These are phyloP conservation scores for Poecilobothrus nobilitatus DNA, from an alignment of 2,888 invertebrate species.

Conservation along the genomic window DNA sequence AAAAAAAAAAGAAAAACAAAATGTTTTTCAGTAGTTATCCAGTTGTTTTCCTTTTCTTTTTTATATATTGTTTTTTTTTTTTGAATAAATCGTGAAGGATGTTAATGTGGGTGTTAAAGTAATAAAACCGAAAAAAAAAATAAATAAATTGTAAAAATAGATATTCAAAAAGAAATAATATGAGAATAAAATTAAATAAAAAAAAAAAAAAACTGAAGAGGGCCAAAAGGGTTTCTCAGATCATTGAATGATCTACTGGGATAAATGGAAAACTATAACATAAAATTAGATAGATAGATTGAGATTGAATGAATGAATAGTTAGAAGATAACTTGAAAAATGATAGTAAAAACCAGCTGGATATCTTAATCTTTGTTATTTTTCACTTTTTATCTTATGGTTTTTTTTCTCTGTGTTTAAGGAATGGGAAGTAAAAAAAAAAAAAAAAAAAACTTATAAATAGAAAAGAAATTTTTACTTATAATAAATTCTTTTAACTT, in stretches of 20 bases:
- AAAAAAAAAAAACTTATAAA: too few species aligned
- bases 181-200: not conserved
- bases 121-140: not conserved
- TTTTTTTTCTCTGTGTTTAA: too few species aligned
- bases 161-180: not conserved
- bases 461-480: too few species aligned
- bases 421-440: too few species aligned
- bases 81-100: conserved; percentile 2
- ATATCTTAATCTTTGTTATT: conserved; percentile 1
- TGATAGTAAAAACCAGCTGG: not conserved
- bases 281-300: not conserved
- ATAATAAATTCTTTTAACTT: too few species aligned
- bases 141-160: not conserved
- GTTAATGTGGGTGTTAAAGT: conserved; percentile 6
- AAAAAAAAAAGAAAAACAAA: not conserved
- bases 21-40: not conserved
- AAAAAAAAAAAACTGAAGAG: not conserved
- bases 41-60: not conserved
- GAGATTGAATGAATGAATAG: not conserved
- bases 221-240: not conserved
- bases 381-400: too few species aligned
- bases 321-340: not conserved
- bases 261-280: not conserved
- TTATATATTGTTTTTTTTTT: not conserved
- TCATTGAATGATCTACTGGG: not conserved